Conservation (phyloP, 2,113 vertebrate species). For the Scalopus aquaticus region DNA sequence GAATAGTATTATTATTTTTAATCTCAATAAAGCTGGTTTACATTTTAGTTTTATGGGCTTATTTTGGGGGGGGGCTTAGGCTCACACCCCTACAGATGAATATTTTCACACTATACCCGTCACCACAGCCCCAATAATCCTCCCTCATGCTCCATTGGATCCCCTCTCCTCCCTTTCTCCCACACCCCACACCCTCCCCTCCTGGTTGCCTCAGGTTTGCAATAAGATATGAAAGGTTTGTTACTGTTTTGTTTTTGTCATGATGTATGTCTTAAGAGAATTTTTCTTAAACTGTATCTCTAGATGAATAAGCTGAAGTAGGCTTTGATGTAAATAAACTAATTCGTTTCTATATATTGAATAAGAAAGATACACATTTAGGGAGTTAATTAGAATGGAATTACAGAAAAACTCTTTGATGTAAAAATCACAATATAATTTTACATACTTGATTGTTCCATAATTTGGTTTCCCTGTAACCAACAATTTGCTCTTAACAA, state of each 20-base stretch:
- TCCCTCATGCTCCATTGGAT: no score
- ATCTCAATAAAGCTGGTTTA: no score
- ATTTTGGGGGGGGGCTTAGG: no score
- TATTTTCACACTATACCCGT: no score
- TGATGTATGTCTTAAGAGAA: neutral
- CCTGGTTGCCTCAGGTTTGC: no score
- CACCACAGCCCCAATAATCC: no score
- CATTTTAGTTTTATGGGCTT: no score
- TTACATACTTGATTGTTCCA: neutral
- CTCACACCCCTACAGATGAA: no score
- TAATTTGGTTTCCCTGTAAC: neutral
- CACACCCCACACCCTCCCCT: no score
- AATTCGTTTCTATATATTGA: neutral
- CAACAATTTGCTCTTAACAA: neutral
- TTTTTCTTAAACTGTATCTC: neutral
- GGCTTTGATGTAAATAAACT: neutral
- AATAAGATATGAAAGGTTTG: no score
- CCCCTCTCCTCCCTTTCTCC: no score
- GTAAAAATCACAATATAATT: neutral
- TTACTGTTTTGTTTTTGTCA: no score
- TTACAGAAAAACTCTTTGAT: slow-evolving; percentile 1
- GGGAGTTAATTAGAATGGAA: neutral
- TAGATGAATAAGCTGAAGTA: neutral
- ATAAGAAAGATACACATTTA: neutral
- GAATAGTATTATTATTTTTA: neutral